phyloP scores from a whole-genome alignment of 2,888 invertebrate species.

The Panzeria rudis region DNA sequence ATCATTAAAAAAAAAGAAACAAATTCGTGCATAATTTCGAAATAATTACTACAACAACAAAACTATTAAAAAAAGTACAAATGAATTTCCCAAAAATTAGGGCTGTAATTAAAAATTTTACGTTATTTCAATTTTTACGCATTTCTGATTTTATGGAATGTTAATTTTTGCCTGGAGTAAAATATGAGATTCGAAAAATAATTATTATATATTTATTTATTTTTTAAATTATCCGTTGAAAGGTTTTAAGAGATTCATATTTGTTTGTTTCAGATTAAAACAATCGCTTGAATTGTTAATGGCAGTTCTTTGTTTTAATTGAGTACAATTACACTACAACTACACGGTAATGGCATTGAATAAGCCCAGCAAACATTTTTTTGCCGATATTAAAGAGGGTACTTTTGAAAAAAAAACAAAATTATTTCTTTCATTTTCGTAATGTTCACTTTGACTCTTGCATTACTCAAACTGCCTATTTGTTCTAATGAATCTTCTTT shows the following conservation, averaged over 20 bases:
- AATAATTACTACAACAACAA: slow-evolving; percentile 49
- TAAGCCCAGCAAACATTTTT: not conserved
- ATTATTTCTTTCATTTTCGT: no score
- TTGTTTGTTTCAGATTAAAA: not conserved
- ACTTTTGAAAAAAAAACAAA: not conserved
- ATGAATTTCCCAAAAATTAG: not conserved
- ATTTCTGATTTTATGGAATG: not conserved
- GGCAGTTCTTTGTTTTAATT: slow-evolving; percentile 29
- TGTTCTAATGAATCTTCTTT: slow-evolving; percentile 75
- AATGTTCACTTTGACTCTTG: not conserved
- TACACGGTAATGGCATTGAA: not conserved
- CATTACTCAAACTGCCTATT: slow-evolving; percentile 7
- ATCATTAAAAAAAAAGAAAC: not conserved
- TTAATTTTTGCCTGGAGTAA: not conserved
- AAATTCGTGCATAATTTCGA: slow-evolving; percentile 18
- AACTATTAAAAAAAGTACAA: slow-evolving; percentile 17
- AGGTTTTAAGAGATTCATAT: not conserved
- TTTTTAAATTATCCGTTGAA: not conserved
- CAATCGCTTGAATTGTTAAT: not conserved
- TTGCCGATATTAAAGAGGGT: not conserved
- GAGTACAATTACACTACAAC: not conserved
- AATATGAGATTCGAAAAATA: slow-evolving; percentile 47
- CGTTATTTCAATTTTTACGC: not conserved
- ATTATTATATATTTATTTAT: slow-evolving; percentile 1
- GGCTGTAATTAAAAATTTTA: not conserved